Conservation (phyloP, 2,888 invertebrate species). For the Thecophora atra region DNA sequence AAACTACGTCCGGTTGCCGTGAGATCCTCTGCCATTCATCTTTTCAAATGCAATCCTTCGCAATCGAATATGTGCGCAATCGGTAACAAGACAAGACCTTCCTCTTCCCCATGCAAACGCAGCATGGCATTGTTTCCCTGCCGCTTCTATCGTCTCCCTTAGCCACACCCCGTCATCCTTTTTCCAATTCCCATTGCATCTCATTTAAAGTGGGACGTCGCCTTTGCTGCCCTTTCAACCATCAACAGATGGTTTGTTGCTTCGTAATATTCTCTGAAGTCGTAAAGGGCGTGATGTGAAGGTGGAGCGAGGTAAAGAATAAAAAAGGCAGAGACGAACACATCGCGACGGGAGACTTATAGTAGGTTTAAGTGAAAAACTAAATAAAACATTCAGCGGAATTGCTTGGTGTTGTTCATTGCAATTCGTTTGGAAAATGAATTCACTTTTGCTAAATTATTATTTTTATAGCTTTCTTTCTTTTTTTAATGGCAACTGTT, state of each 20-base stretch:
- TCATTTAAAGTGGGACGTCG: too few species aligned
- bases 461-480: slow-evolving; percentile 20
- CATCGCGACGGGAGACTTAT: neutral
- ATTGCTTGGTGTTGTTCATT: slow-evolving; percentile 32
- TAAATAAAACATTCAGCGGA: slow-evolving; percentile 26
- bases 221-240: neutral
- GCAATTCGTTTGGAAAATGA: slow-evolving; percentile 39
- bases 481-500: neutral
- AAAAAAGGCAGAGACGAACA: neutral
- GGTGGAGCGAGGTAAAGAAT: neutral
- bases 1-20: too few species aligned
- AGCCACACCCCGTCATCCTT: too few species aligned
- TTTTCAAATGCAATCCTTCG: too few species aligned
- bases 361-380: neutral
- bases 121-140: too few species aligned
- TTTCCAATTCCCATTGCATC: too few species aligned
- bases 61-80: too few species aligned
- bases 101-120: too few species aligned
- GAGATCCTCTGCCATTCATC: too few species aligned
- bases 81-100: too few species aligned
- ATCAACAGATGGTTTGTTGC: neutral
- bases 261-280: neutral
- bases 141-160: too few species aligned
- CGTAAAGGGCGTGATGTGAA: neutral
- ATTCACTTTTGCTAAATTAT: slow-evolving; percentile 36